Evolutionary conservation across 2,113 vertebrate species (phyloP).

Genomic region (Nanorana parkeri): DNA sequence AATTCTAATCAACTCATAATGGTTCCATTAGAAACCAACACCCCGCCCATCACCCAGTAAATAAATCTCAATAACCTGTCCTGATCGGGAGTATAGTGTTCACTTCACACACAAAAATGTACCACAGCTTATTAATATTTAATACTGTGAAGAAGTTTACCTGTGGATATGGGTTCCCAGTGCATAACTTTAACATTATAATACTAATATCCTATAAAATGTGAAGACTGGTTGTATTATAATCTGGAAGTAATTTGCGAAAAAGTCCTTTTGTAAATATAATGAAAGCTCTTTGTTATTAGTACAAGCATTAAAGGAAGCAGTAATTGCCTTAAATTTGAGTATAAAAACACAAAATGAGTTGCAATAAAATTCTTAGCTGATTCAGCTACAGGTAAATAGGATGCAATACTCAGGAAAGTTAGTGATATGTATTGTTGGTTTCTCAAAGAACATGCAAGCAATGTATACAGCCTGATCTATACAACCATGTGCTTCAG

Average conservation of each 20-base stretch:
- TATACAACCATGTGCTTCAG: not conserved
- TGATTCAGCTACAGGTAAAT: conserved; percentile 11
- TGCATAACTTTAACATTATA: no score
- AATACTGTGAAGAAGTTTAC: no score
- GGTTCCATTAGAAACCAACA: no score
- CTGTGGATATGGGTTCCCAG: no score
- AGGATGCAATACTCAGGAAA: conserved; percentile 2
- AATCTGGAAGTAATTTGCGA: not conserved
- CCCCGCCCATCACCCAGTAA: no score
- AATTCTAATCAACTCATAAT: no score
- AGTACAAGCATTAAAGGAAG: conserved; percentile 12
- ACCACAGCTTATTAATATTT: no score
- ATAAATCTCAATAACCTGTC: no score
- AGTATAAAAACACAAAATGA: conserved; percentile 18
- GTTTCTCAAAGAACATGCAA: not conserved
- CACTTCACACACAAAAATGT: no score
- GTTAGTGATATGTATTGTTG: not conserved
- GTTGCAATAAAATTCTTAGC: not conserved
- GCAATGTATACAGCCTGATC: not conserved
- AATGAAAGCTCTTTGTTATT: conserved; percentile 23
- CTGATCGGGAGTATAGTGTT: no score
- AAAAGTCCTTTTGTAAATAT: conserved; percentile 12
- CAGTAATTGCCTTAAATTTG: conserved; percentile 4
- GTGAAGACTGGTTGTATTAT: not conserved
- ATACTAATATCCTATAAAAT: not conserved